Percentiles rank a stretch among this genome's conserved stretches.
Evolutionary conservation across 2,797 vertebrate species (phyloP).

Genomic region (Jordanella pulchra): DNA sequence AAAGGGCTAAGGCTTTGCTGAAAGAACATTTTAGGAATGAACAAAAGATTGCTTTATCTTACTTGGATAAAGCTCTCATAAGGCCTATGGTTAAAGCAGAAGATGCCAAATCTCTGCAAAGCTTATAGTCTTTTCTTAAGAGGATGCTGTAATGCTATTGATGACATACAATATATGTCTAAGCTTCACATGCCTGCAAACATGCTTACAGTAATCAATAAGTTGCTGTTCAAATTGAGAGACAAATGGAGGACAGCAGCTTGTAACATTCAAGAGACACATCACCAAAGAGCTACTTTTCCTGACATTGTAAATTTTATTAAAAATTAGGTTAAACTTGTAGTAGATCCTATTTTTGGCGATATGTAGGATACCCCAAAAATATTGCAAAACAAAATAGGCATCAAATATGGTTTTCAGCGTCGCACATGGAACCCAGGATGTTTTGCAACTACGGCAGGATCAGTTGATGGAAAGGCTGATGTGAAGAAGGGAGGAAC

Average conservation of each 20-base stretch:
- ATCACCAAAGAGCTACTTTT: not conserved
- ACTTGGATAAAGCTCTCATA: not conserved
- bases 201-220: not conserved
- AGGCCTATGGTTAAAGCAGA: not conserved
- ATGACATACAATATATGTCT: not conserved
- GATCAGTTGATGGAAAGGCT: not conserved
- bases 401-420: no score
- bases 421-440: no score
- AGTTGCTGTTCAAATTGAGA: not conserved
- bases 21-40: not conserved
- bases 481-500: not conserved
- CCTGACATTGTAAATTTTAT: not conserved
- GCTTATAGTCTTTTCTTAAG: not conserved
- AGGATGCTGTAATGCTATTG: not conserved
- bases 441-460: not conserved
- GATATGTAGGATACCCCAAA: not conserved
- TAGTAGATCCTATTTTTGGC: not conserved
- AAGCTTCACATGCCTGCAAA: not conserved
- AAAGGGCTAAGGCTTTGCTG: not conserved
- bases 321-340: not conserved
- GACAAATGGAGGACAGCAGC: conserved; percentile 1
- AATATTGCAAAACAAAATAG: no score
- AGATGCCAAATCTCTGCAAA: not conserved
- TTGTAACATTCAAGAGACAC: not conserved
- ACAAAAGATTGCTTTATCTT: not conserved